Conservation (phyloP, 1,140 invertebrate species). For the Chelonus insularis region DNA sequence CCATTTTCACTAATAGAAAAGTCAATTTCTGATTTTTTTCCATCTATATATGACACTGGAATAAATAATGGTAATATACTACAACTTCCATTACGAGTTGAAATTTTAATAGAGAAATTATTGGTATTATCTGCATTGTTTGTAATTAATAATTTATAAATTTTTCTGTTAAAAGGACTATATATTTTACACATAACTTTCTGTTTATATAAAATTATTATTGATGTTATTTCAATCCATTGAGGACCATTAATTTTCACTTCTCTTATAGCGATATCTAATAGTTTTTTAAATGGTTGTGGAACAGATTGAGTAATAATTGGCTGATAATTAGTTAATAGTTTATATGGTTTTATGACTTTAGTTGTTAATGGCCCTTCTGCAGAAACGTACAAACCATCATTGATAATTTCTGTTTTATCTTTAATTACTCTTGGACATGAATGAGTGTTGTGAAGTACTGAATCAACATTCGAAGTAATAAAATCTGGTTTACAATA, state of each 20-base stretch:
- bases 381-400: constrained; percentile 45
- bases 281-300: constrained; percentile 37
- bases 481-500: constrained; percentile 36
- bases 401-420: constrained; percentile 15
- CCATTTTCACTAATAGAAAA: constrained; percentile 46
- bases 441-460: constrained; percentile 31
- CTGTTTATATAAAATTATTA: constrained; percentile 43
- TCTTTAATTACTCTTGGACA: neutral
- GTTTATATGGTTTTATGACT: constrained; percentile 41
- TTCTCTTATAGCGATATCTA: constrained; percentile 51
- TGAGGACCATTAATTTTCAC: constrained; percentile 36
- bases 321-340: constrained; percentile 26
- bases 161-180: constrained; percentile 49
- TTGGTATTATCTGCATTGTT: constrained; percentile 36
- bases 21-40: constrained; percentile 46
- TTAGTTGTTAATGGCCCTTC: constrained; percentile 41
- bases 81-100: constrained; percentile 32
- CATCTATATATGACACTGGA: constrained; percentile 42
- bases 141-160: constrained; percentile 49
- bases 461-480: constrained; percentile 29
- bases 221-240: constrained; percentile 36
- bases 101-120: constrained; percentile 44
- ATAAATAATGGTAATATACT: constrained; percentile 49
- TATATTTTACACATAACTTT: constrained; percentile 45
- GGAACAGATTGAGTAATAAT: constrained; percentile 33